phyloP scores from a whole-genome alignment of 2,888 invertebrate species.

The Ypsolopha scabrella region DNA sequence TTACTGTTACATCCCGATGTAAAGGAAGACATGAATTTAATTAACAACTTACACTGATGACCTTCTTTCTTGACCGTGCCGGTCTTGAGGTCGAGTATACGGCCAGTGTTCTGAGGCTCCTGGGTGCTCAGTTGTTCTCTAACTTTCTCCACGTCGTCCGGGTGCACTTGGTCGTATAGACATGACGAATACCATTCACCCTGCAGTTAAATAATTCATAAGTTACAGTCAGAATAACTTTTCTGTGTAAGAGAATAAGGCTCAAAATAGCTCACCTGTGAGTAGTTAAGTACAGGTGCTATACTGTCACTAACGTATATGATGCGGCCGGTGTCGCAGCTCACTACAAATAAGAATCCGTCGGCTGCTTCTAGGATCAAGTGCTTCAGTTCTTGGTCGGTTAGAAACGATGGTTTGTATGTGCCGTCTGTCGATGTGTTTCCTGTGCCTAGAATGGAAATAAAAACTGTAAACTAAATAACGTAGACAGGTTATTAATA shows the following conservation, averaged over 20 bases:
- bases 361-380: conserved; percentile 99
- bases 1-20: too few species aligned
- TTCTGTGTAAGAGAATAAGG: background rate
- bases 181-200: conserved; percentile 98
- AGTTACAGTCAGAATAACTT: background rate
- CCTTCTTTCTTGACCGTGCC: conserved; percentile 99
- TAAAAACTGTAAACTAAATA: too few species aligned
- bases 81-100: conserved; percentile 97
- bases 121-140: conserved; percentile 97
- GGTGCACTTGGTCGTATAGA: conserved; percentile 96
- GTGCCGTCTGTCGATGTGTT: conserved; percentile 97
- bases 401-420: conserved; percentile 98
- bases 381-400: conserved; percentile 99
- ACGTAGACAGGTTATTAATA: too few species aligned
- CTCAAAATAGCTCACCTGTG: conserved; percentile 73
- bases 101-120: conserved; percentile 95
- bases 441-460: conserved; percentile 80
- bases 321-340: conserved; percentile 96
- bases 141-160: conserved; percentile 97
- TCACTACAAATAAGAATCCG: conserved; percentile 94
- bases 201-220: conserved; percentile 32
- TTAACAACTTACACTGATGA: conserved; percentile 85
- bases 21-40: too few species aligned
- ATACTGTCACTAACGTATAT: conserved; percentile 99
- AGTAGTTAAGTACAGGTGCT: conserved; percentile 96